Evolutionary conservation across 2,888 invertebrate species (phyloP), one percentile per base, ranked within the genome.

Genomic region (Leucophora obtusa): DNA sequence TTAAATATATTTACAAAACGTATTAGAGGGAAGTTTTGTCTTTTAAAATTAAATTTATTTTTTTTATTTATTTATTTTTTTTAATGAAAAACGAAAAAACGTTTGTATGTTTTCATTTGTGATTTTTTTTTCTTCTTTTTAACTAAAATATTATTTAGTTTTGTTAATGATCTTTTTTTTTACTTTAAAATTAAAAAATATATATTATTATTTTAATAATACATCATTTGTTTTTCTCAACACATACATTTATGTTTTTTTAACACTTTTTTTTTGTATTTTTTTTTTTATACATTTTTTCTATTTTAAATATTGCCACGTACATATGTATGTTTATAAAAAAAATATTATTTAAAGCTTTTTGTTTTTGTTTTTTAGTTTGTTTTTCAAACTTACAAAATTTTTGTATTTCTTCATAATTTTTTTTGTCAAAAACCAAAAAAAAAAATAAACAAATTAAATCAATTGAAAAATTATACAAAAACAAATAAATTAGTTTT

Each of bases 251-350:
- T 81, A 24, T 35, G 14, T 70, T 70, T 75, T 24, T 21, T 59
- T 50, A 51, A 58, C 62, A 17, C 17, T 59, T 59, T 38, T 59
- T 65, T 43, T 65, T 72, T 58, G n/a, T 17, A 21, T 33, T 71
- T 54, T 50, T 66, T 59, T 62, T 2, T 80, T 74, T 63, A 21
- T 69, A 18, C 65, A 59, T 65, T 68, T 68, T 77, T 11, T 74
- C 51, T 79, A 79, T 73, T 66, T 75, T 76, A 79, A 66, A 79
- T 79, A 79, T 76, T 82, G 73, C 79, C 69, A 58, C 76, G 77
- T 82, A 77, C 33, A 77, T 78, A 74, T 71, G 69, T 78, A 74
- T 71, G 69, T 66, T 79, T 65, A 51, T 79, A 70, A 69, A 79
- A 77, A 73, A 79, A 73, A 82, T 73, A 69, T 73, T 65, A 50